Base-by-base conservation (phyloP, 2,888 invertebrate species). In the Andrena fulva region DNA sequence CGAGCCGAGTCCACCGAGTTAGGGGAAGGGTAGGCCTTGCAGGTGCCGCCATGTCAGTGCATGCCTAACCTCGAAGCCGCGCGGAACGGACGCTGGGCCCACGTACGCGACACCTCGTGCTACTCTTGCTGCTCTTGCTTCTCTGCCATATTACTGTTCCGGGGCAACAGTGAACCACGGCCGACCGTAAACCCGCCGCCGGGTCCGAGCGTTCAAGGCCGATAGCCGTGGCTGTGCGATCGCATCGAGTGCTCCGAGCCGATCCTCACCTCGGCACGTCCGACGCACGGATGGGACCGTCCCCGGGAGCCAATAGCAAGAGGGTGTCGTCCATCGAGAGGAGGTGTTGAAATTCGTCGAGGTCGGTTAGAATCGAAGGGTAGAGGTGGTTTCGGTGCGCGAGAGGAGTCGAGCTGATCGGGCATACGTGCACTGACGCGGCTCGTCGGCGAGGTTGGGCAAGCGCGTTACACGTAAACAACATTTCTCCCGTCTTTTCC, bases 21-120 rank as follows among this genome's bases (percentile, higher is more conserved):
- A 88, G 91, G 91, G 92, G 92, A 92, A 92, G 92, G 92, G 91
- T 91, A 91, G 89, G 90, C 89, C 90, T 90, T 90, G 92, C 93
- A 93, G 93, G 93, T 93, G 94, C 93, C 93, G 94, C 94, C 94
- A 94, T 94, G 93, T 93, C 94, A 94, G 94, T 93, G 92, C 92
- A 93, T 93, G 93, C 93, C 92, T 93, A 92, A 92, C 93, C 89
- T 93, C 92, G 92, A 91, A 92, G 91, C 91, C 91, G 93, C 91
- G 92, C 92, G 92, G 92, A 92, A 92, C 93, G 91, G 89, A 91
- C 91, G 91, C 90, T 88, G 87, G 90, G 90, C 87, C 87, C 84
- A 87, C 88, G 81, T 89, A 87, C 91, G 91, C 89, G 90, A 89
- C 87, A 89, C 82, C 84, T 84, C 87, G 89, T 84, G 81, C 81